Conservation (phyloP, 2,113 vertebrate genomes). For the Oncorhynchus masou region DNA sequence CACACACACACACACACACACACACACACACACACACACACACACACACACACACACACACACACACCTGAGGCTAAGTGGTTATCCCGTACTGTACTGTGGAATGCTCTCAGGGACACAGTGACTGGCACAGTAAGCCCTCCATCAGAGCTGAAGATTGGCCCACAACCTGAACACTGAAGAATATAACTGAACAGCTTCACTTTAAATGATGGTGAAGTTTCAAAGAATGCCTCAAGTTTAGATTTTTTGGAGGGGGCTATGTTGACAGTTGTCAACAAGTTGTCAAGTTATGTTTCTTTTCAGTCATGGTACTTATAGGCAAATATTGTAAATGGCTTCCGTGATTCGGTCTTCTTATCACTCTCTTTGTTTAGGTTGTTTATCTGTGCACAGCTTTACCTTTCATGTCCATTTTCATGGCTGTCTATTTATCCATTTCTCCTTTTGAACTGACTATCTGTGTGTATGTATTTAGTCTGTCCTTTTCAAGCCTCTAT, state of each 20-base stretch:
- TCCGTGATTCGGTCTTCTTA: slow-evolving; percentile 29
- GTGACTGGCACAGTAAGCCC: background rate
- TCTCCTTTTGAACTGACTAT: slow-evolving; percentile 60
- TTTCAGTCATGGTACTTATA: background rate
- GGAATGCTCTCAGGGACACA: slow-evolving; percentile 4
- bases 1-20: slow-evolving; percentile 13
- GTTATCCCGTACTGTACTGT: background rate
- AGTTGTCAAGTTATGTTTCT: background rate
- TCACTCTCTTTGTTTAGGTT: slow-evolving; percentile 48
- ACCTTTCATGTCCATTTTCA: slow-evolving; percentile 64
- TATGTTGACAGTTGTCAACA: background rate
- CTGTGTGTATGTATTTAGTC: slow-evolving; percentile 60
- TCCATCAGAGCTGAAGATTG: background rate
- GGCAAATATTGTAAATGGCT: slow-evolving; percentile 14
- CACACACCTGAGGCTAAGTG: background rate
- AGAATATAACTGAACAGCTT: background rate
- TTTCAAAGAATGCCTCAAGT: background rate
- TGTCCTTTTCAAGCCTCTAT: slow-evolving; percentile 54
- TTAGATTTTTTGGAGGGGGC: background rate
- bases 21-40: slow-evolving; percentile 20
- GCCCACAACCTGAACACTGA: background rate
- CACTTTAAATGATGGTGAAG: background rate
- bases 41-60: background rate
- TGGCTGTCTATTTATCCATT: slow-evolving; percentile 58
- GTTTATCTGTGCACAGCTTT: slow-evolving; percentile 49